phyloP scores from a whole-genome alignment of 1,140 invertebrate genomes.

The Pteromalus puparum region DNA sequence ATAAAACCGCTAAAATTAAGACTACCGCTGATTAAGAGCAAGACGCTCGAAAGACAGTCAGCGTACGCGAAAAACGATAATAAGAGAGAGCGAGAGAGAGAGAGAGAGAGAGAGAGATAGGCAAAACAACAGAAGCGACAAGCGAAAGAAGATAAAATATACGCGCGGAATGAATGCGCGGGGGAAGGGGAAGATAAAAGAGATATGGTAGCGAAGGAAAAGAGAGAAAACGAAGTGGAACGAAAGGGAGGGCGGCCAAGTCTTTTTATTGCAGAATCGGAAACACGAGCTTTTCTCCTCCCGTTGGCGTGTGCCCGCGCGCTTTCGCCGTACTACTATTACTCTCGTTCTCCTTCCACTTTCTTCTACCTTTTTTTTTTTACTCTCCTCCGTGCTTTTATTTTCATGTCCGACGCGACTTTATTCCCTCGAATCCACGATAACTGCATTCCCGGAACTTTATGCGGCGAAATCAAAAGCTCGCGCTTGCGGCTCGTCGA shows the following conservation, averaged over 20 bases:
- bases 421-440: slow-evolving; percentile 49
- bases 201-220: neutral
- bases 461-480: slow-evolving; percentile 43
- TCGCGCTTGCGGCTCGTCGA: too few species aligned
- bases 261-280: slow-evolving; percentile 50
- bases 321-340: neutral
- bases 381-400: slow-evolving; percentile 1
- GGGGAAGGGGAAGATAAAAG: slow-evolving; percentile 6
- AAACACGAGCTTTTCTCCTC: slow-evolving; percentile 50
- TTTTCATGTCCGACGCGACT: slow-evolving; percentile 44
- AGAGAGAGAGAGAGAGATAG: neutral
- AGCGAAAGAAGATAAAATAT: slow-evolving; percentile 30
- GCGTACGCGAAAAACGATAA: slow-evolving; percentile 20
- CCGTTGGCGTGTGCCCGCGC: neutral
- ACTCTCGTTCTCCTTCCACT: slow-evolving; percentile 30
- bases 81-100: neutral
- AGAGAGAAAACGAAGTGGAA: neutral
- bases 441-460: slow-evolving; percentile 49
- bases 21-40: too few species aligned
- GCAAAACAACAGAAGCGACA: slow-evolving; percentile 21
- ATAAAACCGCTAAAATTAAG: too few species aligned
- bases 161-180: neutral
- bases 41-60: neutral
- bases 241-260: neutral
- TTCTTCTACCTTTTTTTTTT: slow-evolving; percentile 10